Base-by-base conservation (phyloP, 2,888 invertebrate species). In the Parnassius apollo region DNA sequence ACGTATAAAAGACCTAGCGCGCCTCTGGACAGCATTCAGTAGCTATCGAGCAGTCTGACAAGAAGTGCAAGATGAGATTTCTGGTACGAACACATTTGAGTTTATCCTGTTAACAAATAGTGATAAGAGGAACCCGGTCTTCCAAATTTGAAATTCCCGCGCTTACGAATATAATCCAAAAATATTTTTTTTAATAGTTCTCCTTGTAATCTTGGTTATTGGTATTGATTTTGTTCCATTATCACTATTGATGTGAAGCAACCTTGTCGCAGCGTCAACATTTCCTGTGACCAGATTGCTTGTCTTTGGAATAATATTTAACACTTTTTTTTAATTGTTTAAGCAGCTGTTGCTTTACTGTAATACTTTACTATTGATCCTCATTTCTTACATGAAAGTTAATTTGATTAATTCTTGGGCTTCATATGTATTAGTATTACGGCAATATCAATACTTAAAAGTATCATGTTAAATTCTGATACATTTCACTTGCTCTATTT, bases 11-110 rank as follows among this genome's bases (percentile, higher is more conserved):
- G 87, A 76, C 74, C 76, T 68, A 69, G 71, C 71, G 68, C 67
- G 63, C 70, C 68, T 69, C 70, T 69, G 67, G 59, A 80, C 69
- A 83, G 80, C 70, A 91, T 89, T 91, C 91, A 91, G 91, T 91
- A 91, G 91, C 91, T 88, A 80, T 81, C 87, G 83, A 78, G 91
- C 84, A 91, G 91, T 91, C 91, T 81, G 77, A 81, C 75, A 73
- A 83, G 91, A 91, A 91, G 89, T 91, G 84, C 91, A 91, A 77
- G 86, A 91, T 91, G 91, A 91, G 90, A 91, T 91, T 91, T 78
- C 88, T 91, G 90, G 90, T 91, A 86, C 77, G 80, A 53, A 75
- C 66, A 70, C 60, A 67, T 71, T 76, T 59, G 22, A 56, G 56
- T 63, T 59, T 55, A 44, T 75, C 71, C 74, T 74, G 68, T 67